These are phyloP conservation scores for Acromyrmex charruanus DNA, from an alignment of 1,140 invertebrate genomes.

Conservation along the genomic window DNA sequence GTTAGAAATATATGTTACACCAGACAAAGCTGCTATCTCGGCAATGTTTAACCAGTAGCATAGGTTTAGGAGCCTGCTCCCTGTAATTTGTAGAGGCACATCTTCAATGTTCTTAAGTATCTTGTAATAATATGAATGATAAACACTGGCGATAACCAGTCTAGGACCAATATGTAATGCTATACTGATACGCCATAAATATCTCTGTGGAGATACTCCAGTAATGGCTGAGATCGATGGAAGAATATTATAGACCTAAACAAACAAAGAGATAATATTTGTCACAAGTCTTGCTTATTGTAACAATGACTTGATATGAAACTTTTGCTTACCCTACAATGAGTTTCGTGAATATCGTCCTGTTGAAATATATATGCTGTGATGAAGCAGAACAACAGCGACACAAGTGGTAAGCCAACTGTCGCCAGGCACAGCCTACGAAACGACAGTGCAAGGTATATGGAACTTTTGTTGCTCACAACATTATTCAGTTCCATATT, in stretches of 20 bases:
- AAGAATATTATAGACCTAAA: constrained; percentile 95
- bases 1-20: constrained; percentile 97
- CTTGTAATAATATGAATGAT: constrained; percentile 93
- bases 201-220: constrained; percentile 95
- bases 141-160: constrained; percentile 93
- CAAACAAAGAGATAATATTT: constrained; percentile 4
- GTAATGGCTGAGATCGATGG: constrained; percentile 97
- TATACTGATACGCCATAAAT: constrained; percentile 96
- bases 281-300: constrained; percentile 26
- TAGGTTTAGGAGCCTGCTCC: constrained; percentile 89
- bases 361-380: constrained; percentile 95
- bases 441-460: constrained; percentile 87
- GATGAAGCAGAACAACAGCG: constrained; percentile 94
- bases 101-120: constrained; percentile 89
- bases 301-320: background rate
- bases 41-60: constrained; percentile 95
- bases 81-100: constrained; percentile 82
- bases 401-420: constrained; percentile 92
- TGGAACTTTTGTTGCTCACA: constrained; percentile 80
- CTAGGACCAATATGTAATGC: constrained; percentile 96
- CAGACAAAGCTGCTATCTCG: constrained; percentile 93
- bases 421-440: constrained; percentile 92
- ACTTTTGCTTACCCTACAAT: constrained; percentile 92
- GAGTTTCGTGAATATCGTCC: constrained; percentile 96
- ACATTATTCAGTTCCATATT: constrained; percentile 85